Base-by-base conservation (phyloP, 2,888 invertebrate species). In the Andrena flavipes region DNA sequence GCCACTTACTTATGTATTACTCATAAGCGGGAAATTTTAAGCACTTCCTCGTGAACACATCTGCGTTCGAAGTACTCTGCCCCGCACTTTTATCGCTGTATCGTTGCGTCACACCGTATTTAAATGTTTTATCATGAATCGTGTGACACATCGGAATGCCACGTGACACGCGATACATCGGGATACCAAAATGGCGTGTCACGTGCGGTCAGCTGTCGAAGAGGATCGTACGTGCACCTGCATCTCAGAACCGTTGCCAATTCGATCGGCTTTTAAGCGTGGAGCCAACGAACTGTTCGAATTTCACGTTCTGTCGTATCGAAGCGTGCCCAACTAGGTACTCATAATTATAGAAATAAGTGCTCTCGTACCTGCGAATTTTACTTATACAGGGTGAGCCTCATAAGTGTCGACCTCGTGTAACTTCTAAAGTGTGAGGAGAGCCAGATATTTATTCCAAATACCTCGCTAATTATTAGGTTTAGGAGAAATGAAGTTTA, bases 241-340 rank as follows among this genome's bases (percentile, higher is more conserved):
- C 7, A 13, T 76, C 33, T 56, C 26, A 62, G 71, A 67, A 75
- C 35, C 42, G 16, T 33, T 68, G 81, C 82, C 82, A 82, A 48
- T 48, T 8, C 35, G 16, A 54, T 63, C 56, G 48, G 30, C 67
- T 71, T 75, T 62, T 20, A 54, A 60, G 23, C 26, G 10, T 16
- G 16, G 23, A 77, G 67, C 71, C 62, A 80, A 77, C 70, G 79
- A 70, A 70, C 79, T 51, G 26, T 23, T 16, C 10, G 7, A 56
- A 48, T 73, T 54, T 10, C 30, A 29, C 29, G 29, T 54, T 42
- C 29, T 35, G 8, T 49, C 8, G 8, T 54, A 23, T 35, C 6
- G 6, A 23, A 51, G 13, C n/a, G 29, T n/a, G 3, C 35, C 3
- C 33, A n/a, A 42, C 8, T 20, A 4, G 23, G 2, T 23, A 23